Conservation (phyloP, 1,140 invertebrate species). For the Andricus grossulariae region DNA sequence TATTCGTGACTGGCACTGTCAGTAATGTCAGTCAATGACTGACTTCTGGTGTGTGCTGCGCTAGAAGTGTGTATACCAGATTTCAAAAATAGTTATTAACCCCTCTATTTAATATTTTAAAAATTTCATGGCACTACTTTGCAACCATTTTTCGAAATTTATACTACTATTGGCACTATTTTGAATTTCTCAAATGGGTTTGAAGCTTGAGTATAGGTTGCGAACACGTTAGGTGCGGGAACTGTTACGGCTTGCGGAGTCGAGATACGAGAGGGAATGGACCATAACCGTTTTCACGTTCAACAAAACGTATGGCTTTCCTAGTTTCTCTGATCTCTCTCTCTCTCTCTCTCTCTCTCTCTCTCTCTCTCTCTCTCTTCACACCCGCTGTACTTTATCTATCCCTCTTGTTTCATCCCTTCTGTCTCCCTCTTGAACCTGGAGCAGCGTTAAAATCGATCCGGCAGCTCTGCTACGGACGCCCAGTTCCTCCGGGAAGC, state of each 20-base stretch:
- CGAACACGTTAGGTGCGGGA: constrained; percentile 20
- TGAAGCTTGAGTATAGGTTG: not conserved
- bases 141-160: no score
- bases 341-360: constrained; percentile 22
- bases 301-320: constrained; percentile 25
- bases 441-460: constrained; percentile 50
- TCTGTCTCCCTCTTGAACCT: constrained; percentile 34
- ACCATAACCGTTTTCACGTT: constrained; percentile 28
- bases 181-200: no score
- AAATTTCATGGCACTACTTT: no score
- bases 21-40: no score
- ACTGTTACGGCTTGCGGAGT: constrained; percentile 16
- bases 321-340: constrained; percentile 21
- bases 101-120: no score
- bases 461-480: constrained; percentile 34
- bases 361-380: constrained; percentile 36
- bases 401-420: constrained; percentile 24
- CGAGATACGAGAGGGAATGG: constrained; percentile 30
- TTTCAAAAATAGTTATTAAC: no score
- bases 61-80: no score
- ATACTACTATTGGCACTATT: no score
- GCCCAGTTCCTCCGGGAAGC: constrained; percentile 41
- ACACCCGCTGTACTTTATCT: constrained; percentile 29
- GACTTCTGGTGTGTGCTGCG: no score
- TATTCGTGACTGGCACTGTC: no score